Evolutionary conservation across 2,888 invertebrate genomes (phyloP).

Genomic region (Epistrophe eligans): DNA sequence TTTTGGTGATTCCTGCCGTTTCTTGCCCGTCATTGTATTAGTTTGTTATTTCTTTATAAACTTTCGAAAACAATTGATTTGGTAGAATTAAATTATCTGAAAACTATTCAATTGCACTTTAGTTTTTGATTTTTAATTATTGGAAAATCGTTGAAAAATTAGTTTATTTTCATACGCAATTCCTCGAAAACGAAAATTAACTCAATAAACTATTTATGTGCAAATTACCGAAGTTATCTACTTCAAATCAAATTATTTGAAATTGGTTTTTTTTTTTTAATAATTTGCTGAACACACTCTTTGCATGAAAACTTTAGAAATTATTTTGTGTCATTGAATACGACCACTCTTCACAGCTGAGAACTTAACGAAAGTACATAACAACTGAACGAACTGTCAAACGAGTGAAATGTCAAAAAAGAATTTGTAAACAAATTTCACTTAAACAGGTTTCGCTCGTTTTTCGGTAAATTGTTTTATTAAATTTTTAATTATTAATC

Average conservation of each 20-base stretch:
- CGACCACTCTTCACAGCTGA: not conserved
- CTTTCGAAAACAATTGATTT: not conserved
- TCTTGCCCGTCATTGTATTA: not conserved
- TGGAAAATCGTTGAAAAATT: not conserved
- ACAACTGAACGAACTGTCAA: not conserved
- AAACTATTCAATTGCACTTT: not conserved
- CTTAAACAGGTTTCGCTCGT: no score
- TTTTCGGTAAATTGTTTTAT: no score
- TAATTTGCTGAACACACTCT: not conserved
- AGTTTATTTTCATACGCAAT: no score
- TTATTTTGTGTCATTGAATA: not conserved
- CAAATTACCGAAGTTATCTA: not conserved
- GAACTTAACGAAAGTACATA: not conserved
- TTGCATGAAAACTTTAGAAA: not conserved
- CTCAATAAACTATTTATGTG: no score
- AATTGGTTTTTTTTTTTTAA: not conserved
- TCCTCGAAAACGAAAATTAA: not conserved
- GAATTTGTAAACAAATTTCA: constrained; percentile 8
- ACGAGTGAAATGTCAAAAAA: not conserved
- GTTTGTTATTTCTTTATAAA: not conserved
- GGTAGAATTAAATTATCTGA: not conserved
- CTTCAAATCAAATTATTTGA: not conserved
- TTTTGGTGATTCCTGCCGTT: not conserved
- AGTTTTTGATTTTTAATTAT: no score
- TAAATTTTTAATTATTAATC: no score